Percentiles rank a stretch among this genome's conserved stretches.
Evolutionary conservation across 1,140 invertebrate species (phyloP).

Genomic region (Zophobas morio): DNA sequence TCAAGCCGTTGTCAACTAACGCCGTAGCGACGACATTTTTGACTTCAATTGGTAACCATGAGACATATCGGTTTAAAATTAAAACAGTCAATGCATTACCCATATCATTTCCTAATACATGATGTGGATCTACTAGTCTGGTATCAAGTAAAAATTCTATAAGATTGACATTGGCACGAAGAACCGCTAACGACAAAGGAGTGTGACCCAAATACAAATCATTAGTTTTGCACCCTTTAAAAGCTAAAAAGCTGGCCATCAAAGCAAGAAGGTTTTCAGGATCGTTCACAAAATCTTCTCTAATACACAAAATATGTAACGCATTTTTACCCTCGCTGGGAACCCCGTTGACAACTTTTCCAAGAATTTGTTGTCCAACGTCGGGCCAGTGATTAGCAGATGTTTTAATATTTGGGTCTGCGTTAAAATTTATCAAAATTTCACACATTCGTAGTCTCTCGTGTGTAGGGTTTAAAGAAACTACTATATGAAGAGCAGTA

Average conservation of each 20-base stretch:
- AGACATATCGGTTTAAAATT: conserved; percentile 57
- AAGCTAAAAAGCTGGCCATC: conserved; percentile 52
- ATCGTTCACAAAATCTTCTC: conserved; percentile 60
- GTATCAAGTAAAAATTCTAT: conserved; percentile 54
- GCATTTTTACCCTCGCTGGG: conserved; percentile 60
- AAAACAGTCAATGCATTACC: conserved; percentile 61
- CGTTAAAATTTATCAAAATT: conserved; percentile 66
- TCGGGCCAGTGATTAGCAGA: conserved; percentile 57
- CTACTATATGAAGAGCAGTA: conserved; percentile 67
- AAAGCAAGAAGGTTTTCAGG: conserved; percentile 37
- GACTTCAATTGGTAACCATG: conserved; percentile 49
- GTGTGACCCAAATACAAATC: conserved; percentile 62
- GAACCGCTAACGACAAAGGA: conserved; percentile 59
- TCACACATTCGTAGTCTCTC: conserved; percentile 65
- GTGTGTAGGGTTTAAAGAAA: conserved; percentile 63
- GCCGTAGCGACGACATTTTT: conserved; percentile 53
- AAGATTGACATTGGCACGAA: conserved; percentile 59
- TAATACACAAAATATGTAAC: conserved; percentile 60
- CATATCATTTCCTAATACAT: conserved; percentile 54
- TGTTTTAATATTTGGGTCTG: conserved; percentile 63
- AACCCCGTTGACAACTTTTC: conserved; percentile 38
- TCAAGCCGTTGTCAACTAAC: conserved; percentile 55
- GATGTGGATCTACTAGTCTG: conserved; percentile 56
- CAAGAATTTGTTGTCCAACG: conserved; percentile 52
- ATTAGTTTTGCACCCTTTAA: conserved; percentile 48